Evolutionary conservation across 2,113 vertebrate species (phyloP).

Genomic region (Oryzias curvinotus): DNA sequence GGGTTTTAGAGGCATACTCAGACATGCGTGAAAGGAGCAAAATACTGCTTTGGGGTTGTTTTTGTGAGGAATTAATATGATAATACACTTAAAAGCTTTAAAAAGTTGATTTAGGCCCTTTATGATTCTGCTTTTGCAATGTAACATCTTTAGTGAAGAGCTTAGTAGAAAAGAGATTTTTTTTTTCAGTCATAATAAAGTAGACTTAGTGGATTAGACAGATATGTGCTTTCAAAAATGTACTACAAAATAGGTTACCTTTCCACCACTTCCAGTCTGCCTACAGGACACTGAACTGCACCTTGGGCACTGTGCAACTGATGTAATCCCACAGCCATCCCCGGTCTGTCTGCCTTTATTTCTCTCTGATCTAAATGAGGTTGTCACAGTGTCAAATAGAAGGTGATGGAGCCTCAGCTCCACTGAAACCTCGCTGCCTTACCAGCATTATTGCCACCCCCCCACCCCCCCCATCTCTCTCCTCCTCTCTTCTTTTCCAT

Average conservation of each 20-base stretch:
- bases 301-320: background rate
- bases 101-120: no score
- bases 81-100: no score
- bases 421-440: slow-evolving; percentile 6
- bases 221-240: background rate
- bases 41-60: no score
- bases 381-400: slow-evolving; percentile 40
- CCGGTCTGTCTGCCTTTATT: slow-evolving; percentile 16
- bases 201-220: no score
- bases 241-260: background rate
- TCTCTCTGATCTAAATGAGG: slow-evolving; percentile 37
- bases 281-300: slow-evolving; percentile 5
- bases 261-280: background rate
- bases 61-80: no score
- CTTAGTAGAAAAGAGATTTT: no score
- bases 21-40: no score
- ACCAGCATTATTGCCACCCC: slow-evolving; percentile 9
- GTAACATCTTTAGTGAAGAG: no score
- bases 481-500: background rate
- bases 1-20: no score
- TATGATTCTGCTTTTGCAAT: no score
- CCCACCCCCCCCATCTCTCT: background rate
- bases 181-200: no score
- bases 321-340: background rate
- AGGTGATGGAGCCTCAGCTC: slow-evolving; percentile 31